Evolutionary conservation across 2,888 invertebrate genomes (phyloP).

Genomic region (Cynaeus angustus): DNA sequence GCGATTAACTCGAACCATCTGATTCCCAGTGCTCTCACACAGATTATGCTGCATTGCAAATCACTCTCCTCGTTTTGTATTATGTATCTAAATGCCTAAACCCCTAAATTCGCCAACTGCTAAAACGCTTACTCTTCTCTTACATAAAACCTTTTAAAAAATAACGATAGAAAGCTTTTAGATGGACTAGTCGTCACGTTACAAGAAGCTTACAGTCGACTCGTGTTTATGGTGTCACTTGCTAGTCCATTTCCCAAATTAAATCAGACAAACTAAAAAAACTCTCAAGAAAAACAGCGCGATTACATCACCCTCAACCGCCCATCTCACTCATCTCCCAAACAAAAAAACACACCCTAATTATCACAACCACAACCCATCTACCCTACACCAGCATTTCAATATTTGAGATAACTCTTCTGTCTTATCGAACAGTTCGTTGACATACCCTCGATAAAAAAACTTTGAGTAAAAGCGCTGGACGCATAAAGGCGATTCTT

Average conservation of each 20-base stretch:
- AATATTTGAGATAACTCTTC: slow-evolving; percentile 32
- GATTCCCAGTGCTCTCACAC: slow-evolving; percentile 56
- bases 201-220: slow-evolving; percentile 51
- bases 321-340: slow-evolving; percentile 18
- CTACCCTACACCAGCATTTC: slow-evolving; percentile 11
- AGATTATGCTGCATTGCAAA: slow-evolving; percentile 52
- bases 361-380: slow-evolving; percentile 1
- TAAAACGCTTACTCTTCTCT: slow-evolving; percentile 30
- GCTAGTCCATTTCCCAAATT: slow-evolving; percentile 69
- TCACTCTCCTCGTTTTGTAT: slow-evolving; percentile 50
- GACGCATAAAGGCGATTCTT: slow-evolving; percentile 53
- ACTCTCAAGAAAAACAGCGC: slow-evolving; percentile 44
- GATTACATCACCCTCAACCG: slow-evolving; percentile 36
- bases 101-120: slow-evolving; percentile 34
- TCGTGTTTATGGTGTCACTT: slow-evolving; percentile 64
- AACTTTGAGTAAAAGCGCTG: slow-evolving; percentile 51
- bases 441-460: slow-evolving; percentile 43
- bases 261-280: slow-evolving; percentile 67
- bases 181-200: slow-evolving; percentile 67
- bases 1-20: slow-evolving; percentile 66
- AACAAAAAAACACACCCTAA: slow-evolving; percentile 20
- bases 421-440: slow-evolving; percentile 18
- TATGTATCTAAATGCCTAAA: slow-evolving; percentile 46
- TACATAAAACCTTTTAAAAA: slow-evolving; percentile 51
- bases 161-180: slow-evolving; percentile 63